Base-by-base conservation (phyloP, 2,888 invertebrate species). In the Bellardia pandia region DNA sequence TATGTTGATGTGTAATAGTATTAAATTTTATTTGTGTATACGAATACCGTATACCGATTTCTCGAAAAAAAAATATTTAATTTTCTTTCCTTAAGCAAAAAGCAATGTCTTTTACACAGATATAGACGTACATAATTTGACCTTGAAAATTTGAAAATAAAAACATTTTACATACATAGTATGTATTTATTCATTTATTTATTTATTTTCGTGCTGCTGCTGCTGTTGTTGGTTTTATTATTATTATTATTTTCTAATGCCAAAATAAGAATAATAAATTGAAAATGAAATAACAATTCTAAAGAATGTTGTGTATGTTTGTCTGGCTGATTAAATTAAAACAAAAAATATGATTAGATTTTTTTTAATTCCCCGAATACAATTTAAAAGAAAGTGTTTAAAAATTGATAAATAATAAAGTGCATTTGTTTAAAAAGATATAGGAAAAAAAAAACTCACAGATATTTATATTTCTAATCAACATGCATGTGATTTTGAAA, bases 131-230 rank as follows among this genome's bases (percentile, higher is more conserved):
- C 4, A 80, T 71, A 81, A 87, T 84, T 53, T 86, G 77, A 68
- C 86, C 86, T 86, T 86, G 86, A 86, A 76, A 16, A 71, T 64
- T 77, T 77, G 9, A 60, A 83, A 72, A 86, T 86, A 77, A 76
- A 79, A 83, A 84, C 53, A 77, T 77, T 81, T 82, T 48, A 51
- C 42, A 71, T 64, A n/a, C n/a, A n/a, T n/a, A n/a, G n/a, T n/a
- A n/a, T n/a, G n/a, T n/a, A n/a, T n/a, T n/a, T n/a, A 51, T 62
- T 74, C 60, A 45, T 33, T 51, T n/a, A 60, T 85, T 74, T 71
- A n/a, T 60, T 56, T 75, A 60, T 74, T 51, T 74, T 66, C 66
- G 16, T 30, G 60, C 37, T 37, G 37, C 37, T 37, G 37, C 37
- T 37, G 33, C 42, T 78, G 16, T 77, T 78, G 64, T 72, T 23